phyloP scores from a whole-genome alignment of 2,113 vertebrate species.

The Zosterops japonicus region DNA sequence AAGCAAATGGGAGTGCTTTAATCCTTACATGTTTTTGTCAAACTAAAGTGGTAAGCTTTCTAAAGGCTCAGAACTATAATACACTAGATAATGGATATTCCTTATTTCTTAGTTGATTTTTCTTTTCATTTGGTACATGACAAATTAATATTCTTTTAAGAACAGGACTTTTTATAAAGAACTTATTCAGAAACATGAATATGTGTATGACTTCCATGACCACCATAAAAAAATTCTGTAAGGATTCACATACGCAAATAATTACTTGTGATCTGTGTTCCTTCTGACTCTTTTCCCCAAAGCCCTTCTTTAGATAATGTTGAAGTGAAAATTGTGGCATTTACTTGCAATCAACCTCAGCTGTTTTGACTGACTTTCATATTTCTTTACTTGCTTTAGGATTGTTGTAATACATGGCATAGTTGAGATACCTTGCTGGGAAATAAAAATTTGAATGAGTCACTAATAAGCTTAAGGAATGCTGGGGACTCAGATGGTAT shows the following conservation, averaged over 20 bases:
- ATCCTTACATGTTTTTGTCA: neutral
- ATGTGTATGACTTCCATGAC: neutral
- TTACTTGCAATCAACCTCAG: neutral
- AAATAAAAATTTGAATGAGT: neutral
- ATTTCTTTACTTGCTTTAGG: neutral
- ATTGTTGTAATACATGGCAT: neutral
- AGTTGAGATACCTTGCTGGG: neutral
- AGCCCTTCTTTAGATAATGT: neutral
- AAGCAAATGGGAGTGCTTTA: neutral
- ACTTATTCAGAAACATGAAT: neutral
- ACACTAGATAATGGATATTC: neutral
- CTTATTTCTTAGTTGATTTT: neutral
- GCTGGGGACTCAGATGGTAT: neutral
- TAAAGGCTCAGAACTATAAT: neutral
- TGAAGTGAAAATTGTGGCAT: neutral
- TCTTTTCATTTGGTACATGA: accelerated
- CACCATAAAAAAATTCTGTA: neutral
- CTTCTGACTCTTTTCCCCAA: accelerated
- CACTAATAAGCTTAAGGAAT: neutral
- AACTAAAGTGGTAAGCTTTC: neutral
- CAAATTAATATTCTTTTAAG: neutral
- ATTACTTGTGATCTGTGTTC: accelerated
- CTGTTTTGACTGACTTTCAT: neutral
- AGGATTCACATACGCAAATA: neutral
- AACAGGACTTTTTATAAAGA: accelerated